Percentiles rank a stretch among this genome's conserved stretches.
Evolutionary conservation across 2,797 vertebrate genomes (phyloP).

Genomic region (Mormyrops attenuatus): DNA sequence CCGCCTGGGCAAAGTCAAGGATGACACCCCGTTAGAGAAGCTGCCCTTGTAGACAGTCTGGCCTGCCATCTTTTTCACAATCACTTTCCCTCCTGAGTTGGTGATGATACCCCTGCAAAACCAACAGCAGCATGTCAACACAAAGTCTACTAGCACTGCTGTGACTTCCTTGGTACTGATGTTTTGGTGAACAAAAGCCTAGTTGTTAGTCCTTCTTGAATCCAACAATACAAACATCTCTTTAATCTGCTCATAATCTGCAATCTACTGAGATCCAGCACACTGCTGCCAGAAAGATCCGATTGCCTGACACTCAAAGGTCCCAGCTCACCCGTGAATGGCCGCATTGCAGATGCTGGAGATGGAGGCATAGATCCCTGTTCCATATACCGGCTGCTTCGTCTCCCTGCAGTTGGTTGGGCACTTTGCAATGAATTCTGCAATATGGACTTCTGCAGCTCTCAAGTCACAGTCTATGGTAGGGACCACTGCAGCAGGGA

Average conservation of each 20-base stretch:
- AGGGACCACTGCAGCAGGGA: constrained; percentile 68
- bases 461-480: constrained; percentile 82
- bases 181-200: neutral
- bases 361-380: constrained; percentile 83
- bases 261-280: neutral
- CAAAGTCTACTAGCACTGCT: neutral
- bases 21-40: constrained; percentile 78
- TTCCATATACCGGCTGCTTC: constrained; percentile 85
- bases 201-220: neutral
- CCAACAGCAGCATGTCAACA: neutral
- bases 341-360: constrained; percentile 93
- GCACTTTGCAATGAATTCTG: constrained; percentile 93
- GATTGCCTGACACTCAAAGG: neutral
- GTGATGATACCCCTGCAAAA: constrained; percentile 77
- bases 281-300: neutral
- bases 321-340: constrained; percentile 78
- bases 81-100: constrained; percentile 85
- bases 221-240: neutral
- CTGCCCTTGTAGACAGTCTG: constrained; percentile 81
- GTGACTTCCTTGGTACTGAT: neutral
- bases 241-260: neutral
- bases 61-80: constrained; percentile 86
- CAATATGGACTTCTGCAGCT: constrained; percentile 83
- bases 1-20: constrained; percentile 85
- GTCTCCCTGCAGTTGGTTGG: constrained; percentile 81